These are phyloP conservation scores for Solea solea DNA, from an alignment of 2,113 vertebrate genomes.

Conservation along the genomic window DNA sequence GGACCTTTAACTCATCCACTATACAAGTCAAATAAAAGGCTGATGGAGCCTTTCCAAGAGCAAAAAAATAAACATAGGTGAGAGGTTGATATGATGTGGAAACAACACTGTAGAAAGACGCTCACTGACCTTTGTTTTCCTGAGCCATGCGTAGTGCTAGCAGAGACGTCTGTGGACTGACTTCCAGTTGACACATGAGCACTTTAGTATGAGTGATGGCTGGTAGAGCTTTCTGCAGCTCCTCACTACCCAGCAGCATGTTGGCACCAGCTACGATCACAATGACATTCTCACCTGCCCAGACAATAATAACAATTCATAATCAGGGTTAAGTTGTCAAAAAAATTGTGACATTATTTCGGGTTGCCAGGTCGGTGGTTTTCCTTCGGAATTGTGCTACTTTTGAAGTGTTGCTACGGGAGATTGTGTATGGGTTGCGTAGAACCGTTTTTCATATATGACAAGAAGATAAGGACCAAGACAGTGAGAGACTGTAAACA, in stretches of 20 bases:
- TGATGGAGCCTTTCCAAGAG: neutral
- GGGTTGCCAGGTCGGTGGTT: no score
- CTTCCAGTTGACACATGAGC: conserved; percentile 93
- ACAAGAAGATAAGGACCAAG: no score
- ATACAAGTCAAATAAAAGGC: neutral
- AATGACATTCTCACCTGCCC: conserved; percentile 93
- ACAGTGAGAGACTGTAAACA: no score
- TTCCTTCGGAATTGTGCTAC: no score
- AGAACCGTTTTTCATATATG: no score
- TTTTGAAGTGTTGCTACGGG: no score
- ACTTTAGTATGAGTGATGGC: conserved; percentile 87
- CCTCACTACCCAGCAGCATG: conserved; percentile 86
- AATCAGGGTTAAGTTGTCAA: no score
- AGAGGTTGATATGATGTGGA: neutral
- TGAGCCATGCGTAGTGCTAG: conserved; percentile 88
- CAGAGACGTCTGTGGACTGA: conserved; percentile 85
- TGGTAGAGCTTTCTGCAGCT: conserved; percentile 83
- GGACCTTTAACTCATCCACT: neutral
- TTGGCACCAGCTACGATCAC: conserved; percentile 96
- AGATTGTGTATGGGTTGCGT: no score
- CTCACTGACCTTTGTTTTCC: conserved; percentile 84
- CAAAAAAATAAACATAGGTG: neutral
- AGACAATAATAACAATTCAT: no score
- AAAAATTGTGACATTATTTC: no score
- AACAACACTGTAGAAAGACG: neutral